Evolutionary conservation across 1,140 invertebrate species (phyloP).

Genomic region (Drosophila equinoxialis): DNA sequence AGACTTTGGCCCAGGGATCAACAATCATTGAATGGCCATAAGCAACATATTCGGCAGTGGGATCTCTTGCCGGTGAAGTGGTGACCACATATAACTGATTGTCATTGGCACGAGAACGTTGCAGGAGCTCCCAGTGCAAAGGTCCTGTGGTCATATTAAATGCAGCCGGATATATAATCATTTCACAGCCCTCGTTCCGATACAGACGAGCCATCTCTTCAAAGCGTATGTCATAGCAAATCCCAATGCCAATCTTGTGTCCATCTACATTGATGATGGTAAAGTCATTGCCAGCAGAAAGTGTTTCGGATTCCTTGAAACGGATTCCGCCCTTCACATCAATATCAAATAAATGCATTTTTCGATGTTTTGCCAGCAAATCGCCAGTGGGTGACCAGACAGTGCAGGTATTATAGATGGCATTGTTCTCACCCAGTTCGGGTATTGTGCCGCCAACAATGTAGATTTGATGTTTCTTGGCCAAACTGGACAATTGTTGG

Average conservation of each 20-base stretch:
- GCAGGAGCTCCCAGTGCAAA: slow-evolving; percentile 94
- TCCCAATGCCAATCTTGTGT: slow-evolving; percentile 94
- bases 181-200: slow-evolving; percentile 90
- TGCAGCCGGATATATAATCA: slow-evolving; percentile 95
- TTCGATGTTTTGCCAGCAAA: slow-evolving; percentile 89
- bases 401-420: slow-evolving; percentile 95
- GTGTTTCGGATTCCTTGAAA: slow-evolving; percentile 95
- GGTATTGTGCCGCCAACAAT: slow-evolving; percentile 96
- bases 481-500: slow-evolving; percentile 87
- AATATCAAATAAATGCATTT: slow-evolving; percentile 98
- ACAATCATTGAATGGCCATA: slow-evolving; percentile 95
- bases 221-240: slow-evolving; percentile 98
- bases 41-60: slow-evolving; percentile 90
- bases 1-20: slow-evolving; percentile 93
- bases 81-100: slow-evolving; percentile 92
- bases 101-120: slow-evolving; percentile 90
- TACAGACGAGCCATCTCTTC: slow-evolving; percentile 94
- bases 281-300: slow-evolving; percentile 90
- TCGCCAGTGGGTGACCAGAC: slow-evolving; percentile 92
- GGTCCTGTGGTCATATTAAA: slow-evolving; percentile 98
- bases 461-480: slow-evolving; percentile 91
- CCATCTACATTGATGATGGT: slow-evolving; percentile 89
- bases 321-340: slow-evolving; percentile 95
- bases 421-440: slow-evolving; percentile 86
- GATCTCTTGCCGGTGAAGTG: slow-evolving; percentile 90